Percentiles rank a stretch among this genome's conserved stretches.
Conservation (phyloP, 2,113 vertebrate genomes). For the Shinisaurus crocodilurus region DNA sequence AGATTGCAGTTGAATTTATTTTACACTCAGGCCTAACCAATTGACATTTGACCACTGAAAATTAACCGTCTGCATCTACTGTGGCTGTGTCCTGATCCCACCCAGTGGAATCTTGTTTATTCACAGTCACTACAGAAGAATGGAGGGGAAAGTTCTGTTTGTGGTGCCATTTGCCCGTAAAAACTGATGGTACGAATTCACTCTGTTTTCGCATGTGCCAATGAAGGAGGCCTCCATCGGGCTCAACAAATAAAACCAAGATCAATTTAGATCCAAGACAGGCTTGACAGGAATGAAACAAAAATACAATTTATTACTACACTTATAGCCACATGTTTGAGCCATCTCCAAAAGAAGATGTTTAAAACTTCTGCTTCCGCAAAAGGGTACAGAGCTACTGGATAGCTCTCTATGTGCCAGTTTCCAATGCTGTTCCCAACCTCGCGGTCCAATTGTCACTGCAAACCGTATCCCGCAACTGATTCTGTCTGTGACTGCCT, state of each 20-base stretch:
- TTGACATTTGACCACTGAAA: not conserved
- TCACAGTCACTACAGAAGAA: not conserved
- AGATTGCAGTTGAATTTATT: not conserved
- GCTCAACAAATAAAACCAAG: not conserved
- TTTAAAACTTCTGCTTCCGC: not conserved
- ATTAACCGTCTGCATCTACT: not conserved
- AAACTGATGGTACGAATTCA: not conserved
- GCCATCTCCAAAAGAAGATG: not conserved
- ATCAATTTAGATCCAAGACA: not conserved
- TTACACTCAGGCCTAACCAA: not conserved
- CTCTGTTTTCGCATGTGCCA: not conserved
- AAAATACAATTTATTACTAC: not conserved
- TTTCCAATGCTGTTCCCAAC: not conserved
- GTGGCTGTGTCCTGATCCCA: not conserved
- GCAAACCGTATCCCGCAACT: not conserved
- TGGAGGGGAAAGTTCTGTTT: not conserved
- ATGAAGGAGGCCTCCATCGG: not conserved
- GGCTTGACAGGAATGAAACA: not conserved
- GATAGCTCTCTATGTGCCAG: too few relatives aligned
- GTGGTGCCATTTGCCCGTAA: not conserved
- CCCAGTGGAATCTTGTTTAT: not conserved
- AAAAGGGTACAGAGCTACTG: not conserved
- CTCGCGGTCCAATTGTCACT: not conserved
- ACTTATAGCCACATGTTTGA: not conserved
- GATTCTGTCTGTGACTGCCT: not conserved